phyloP scores from a whole-genome alignment of 2,113 vertebrate species.

The Galemys pyrenaicus region DNA sequence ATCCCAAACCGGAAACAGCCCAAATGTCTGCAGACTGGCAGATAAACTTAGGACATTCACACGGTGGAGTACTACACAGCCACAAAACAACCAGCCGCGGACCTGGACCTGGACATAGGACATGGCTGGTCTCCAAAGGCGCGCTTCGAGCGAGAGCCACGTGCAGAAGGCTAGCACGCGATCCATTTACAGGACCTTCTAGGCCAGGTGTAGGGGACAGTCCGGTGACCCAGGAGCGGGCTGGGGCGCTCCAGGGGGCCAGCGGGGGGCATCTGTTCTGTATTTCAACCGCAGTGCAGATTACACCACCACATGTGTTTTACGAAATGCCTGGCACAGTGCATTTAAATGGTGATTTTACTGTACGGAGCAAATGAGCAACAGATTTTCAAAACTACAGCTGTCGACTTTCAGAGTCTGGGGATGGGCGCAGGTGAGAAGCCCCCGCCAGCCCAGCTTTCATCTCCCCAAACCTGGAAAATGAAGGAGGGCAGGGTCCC shows the following conservation, averaged over 20 bases:
- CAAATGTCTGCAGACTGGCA: too few species aligned
- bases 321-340: background rate
- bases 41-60: background rate
- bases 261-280: background rate
- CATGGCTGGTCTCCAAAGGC: background rate
- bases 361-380: too few species aligned
- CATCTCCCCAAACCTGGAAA: background rate
- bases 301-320: background rate
- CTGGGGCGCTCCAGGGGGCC: background rate
- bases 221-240: too few species aligned
- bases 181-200: background rate
- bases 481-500: rapidly evolving
- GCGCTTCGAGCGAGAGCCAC: background rate
- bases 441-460: background rate
- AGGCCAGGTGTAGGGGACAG: background rate
- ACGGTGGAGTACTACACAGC: rapidly evolving
- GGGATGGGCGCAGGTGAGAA: too few species aligned
- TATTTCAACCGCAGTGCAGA: background rate
- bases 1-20: background rate
- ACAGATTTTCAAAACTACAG: background rate
- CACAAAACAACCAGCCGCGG: rapidly evolving
- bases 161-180: background rate
- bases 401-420: background rate
- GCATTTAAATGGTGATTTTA: background rate
- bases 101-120: rapidly evolving